These are phyloP conservation scores for Hippolais icterina DNA, from an alignment of 2,113 vertebrate genomes.

Conservation along the genomic window DNA sequence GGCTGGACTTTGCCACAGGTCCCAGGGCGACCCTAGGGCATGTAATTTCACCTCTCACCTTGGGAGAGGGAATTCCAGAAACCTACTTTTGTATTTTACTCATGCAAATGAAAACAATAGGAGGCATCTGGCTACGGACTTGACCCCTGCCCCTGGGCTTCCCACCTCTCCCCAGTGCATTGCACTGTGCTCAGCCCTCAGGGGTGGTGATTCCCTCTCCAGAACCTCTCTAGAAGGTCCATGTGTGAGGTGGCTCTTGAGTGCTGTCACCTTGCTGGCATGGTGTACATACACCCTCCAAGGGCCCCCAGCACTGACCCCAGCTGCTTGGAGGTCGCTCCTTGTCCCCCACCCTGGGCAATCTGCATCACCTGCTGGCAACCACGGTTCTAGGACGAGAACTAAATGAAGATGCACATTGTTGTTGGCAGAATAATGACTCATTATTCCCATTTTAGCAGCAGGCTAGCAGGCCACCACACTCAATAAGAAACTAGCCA, in stretches of 20 bases:
- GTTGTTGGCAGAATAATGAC: neutral
- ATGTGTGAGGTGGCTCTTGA: neutral
- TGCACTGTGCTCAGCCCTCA: neutral
- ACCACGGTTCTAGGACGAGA: fast-evolving
- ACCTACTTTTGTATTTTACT: neutral
- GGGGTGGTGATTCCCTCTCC: neutral
- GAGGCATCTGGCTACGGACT: neutral
- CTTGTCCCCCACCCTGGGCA: neutral
- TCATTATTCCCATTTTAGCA: neutral
- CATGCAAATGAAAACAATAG: neutral
- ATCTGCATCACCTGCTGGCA: constrained; percentile 1
- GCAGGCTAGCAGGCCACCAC: neutral
- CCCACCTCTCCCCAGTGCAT: neutral
- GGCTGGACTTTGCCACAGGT: neutral
- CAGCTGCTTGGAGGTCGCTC: neutral
- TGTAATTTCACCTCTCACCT: neutral
- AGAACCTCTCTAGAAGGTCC: neutral
- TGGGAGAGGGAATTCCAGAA: neutral
- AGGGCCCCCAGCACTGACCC: fast-evolving
- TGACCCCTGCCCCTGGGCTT: neutral
- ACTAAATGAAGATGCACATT: neutral
- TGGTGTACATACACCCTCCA: fast-evolving
- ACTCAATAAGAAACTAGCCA: neutral
- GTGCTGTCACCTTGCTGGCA: fast-evolving
- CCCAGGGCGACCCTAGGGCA: neutral